Evolutionary conservation across 2,113 vertebrate species (phyloP), one percentile per base, ranked within the genome.

Genomic region (Eublepharis macularius): DNA sequence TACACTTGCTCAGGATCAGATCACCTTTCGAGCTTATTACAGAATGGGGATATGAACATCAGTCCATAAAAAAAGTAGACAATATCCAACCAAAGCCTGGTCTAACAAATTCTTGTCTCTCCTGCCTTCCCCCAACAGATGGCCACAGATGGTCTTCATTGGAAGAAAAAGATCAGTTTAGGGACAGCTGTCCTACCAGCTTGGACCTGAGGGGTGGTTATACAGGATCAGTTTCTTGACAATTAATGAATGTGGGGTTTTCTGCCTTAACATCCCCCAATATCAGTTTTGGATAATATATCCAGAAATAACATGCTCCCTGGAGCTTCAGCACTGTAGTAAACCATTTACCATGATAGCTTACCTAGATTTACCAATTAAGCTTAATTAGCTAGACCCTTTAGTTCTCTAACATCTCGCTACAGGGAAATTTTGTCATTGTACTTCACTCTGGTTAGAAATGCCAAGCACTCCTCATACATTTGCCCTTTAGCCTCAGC

Each of bases 311-410:
- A 91, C 41, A 93, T 65, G 83, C 77, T 1, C 51, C 89, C 89
- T 90, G 57, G 83, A 92, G 94, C 86, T 82, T 91, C 92, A 89
- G 94, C 89, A 89, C 81, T 91, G 83, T 79, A 87, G 84, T 93
- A 92, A 93, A 95, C 96, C 95, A 96, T 95, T 95, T 95, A 94
- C 94, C 91, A 81, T 94, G 93, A 90, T 93, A 88, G 91, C 74
- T 91, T 75, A 90, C 49, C 88, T 87, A 82, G 88, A 86, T 91
- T 94, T 94, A 91, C 91, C 89, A 96, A 94, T 95, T 96, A 94
- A 93, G 87, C 88, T 94, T 95, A 94, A 95, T 95, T 95, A 93
- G 80, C 77, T 82, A 80, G 89, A 92, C 36, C 80, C 74, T 92
- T 90, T 91, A 85, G 92, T 95, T 73, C 85, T 91, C 90, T 94